Conservation (phyloP, 2,888 invertebrate species). For the Cyrtodaria siliqua region DNA sequence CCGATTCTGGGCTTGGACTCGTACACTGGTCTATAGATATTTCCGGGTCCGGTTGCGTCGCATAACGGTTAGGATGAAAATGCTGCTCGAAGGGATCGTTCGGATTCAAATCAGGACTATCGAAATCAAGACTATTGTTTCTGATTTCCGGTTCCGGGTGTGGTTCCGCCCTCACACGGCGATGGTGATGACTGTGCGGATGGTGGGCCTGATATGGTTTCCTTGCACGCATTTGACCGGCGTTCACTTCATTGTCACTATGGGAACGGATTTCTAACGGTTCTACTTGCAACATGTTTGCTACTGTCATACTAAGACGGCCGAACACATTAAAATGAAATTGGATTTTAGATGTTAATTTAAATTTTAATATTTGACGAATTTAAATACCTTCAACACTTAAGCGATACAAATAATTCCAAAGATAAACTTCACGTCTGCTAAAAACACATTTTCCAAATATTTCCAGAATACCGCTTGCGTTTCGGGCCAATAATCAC, state of each 20-base stretch:
- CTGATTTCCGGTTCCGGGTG: conserved; percentile 3
- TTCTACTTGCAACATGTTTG: conserved; percentile 46
- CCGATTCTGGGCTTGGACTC: conserved; percentile 27
- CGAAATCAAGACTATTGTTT: too few relatives aligned
- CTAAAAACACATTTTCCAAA: too few relatives aligned
- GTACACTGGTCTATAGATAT: conserved; percentile 34
- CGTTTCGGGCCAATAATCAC: too few relatives aligned
- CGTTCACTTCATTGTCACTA: conserved; percentile 32
- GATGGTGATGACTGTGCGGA: conserved; percentile 56
- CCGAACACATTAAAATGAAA: conserved; percentile 1
- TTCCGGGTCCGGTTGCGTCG: conserved; percentile 34
- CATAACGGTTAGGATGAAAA: too few relatives aligned
- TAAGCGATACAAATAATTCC: too few relatives aligned
- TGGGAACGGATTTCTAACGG: conserved; percentile 26
- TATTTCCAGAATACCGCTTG: too few relatives aligned
- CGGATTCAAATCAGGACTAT: too few relatives aligned
- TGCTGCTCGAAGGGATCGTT: background rate
- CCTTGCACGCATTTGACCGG: conserved; percentile 6
- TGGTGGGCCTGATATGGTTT: conserved; percentile 59
- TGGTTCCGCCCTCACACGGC: conserved; percentile 36
- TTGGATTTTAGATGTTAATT: too few relatives aligned
- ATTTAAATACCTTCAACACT: too few relatives aligned
- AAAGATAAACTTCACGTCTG: too few relatives aligned
- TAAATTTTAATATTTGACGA: too few relatives aligned
- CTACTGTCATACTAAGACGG: conserved; percentile 39